These are phyloP conservation scores for Zoanthus sociatus DNA, from an alignment of 92 coral and sea anemone species.

Conservation along the genomic window DNA sequence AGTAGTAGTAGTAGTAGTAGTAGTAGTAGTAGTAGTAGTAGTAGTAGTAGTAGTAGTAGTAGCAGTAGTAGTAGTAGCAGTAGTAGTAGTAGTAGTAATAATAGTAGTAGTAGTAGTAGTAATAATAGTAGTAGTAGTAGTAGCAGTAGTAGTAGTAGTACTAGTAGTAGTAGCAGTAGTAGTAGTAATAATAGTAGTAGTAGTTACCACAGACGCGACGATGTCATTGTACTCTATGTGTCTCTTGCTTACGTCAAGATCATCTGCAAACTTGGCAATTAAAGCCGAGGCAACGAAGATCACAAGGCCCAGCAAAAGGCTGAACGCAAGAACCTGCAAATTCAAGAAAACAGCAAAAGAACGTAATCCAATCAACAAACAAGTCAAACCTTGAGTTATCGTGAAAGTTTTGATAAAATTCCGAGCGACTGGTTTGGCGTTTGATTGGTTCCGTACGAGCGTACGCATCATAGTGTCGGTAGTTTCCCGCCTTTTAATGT, in stretches of 20 bases:
- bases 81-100: background rate
- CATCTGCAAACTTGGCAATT: background rate
- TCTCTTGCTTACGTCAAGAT: background rate
- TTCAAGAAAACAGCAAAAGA: background rate
- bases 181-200: background rate
- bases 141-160: background rate
- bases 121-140: background rate
- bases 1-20: background rate
- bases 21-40: background rate
- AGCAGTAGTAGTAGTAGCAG: background rate
- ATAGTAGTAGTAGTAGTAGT: background rate
- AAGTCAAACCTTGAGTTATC: no score
- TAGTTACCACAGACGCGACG: constrained; percentile 1
- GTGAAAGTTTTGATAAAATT: no score
- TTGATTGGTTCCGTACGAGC: no score
- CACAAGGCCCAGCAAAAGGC: background rate
- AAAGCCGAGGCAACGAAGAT: constrained; percentile 4
- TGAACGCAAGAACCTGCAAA: background rate
- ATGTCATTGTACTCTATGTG: background rate
- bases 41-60: background rate
- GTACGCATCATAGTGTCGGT: no score
- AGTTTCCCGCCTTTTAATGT: no score
- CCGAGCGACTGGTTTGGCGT: no score
- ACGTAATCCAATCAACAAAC: background rate
- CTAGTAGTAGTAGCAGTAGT: background rate